A percentile compares a stretch with the other conserved stretches of the same genome.
Evolutionary conservation across 2,888 invertebrate species (phyloP).

Genomic region (Lamproptera curius): DNA sequence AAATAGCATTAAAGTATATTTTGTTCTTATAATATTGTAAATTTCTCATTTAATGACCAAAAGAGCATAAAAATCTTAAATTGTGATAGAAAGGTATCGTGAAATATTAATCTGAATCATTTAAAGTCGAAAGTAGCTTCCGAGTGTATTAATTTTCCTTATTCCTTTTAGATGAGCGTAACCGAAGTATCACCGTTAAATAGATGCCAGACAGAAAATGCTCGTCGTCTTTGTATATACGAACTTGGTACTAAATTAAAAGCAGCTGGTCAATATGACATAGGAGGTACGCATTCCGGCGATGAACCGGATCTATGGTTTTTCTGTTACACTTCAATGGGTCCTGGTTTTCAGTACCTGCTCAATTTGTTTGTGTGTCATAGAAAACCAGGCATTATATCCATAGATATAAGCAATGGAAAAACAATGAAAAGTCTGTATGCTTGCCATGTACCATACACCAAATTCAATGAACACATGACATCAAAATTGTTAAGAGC

Average conservation of each 20-base stretch:
- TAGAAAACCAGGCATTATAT: conserved; percentile 41
- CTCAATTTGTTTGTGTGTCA: conserved; percentile 57
- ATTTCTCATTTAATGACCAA: too few relatives aligned
- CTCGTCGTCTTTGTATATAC: conserved; percentile 44
- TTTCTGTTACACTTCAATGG: conserved; percentile 44
- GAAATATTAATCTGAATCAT: too few relatives aligned
- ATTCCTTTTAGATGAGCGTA: conserved; percentile 35
- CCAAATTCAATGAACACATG: conserved; percentile 25
- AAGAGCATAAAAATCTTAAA: too few relatives aligned
- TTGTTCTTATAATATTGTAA: too few relatives aligned
- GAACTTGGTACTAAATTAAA: conserved; percentile 41
- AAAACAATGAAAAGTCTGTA: conserved; percentile 30
- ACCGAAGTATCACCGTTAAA: conserved; percentile 40
- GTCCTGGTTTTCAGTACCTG: conserved; percentile 44
- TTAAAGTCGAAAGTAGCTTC: too few relatives aligned
- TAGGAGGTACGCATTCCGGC: conserved; percentile 54
- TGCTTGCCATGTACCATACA: conserved; percentile 3
- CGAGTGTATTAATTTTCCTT: too few relatives aligned
- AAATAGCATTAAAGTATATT: too few relatives aligned
- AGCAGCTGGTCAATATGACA: conserved; percentile 41
- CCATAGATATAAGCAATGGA: conserved; percentile 43
- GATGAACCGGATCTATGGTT: conserved; percentile 57
- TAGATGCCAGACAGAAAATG: conserved; percentile 43
- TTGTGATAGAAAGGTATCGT: too few relatives aligned
- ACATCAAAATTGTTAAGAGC: conserved; percentile 40